phyloP scores from a whole-genome alignment of 2,113 vertebrate genomes.

The Sylvia atricapilla region DNA sequence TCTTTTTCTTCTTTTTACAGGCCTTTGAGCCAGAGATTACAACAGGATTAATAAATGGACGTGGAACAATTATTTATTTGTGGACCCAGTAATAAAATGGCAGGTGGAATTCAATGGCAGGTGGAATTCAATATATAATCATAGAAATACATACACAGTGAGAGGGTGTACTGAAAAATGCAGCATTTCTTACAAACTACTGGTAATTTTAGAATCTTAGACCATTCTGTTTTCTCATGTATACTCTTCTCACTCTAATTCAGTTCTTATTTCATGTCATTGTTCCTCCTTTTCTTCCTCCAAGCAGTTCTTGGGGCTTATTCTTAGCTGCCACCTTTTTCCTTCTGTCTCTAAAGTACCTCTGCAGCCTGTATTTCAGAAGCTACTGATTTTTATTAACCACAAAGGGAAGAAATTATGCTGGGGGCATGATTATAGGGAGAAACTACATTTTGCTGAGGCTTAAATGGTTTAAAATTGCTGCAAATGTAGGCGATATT shows the following conservation, averaged over 20 bases:
- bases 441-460: not conserved
- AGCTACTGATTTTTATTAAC: not conserved
- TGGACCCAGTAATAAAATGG: not conserved
- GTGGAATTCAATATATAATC: not conserved
- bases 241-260: not conserved
- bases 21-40: not conserved
- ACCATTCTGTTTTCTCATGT: not conserved
- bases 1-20: not conserved
- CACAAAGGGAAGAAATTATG: not conserved
- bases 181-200: not conserved
- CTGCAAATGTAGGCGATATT: not conserved
- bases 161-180: not conserved
- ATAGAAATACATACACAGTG: not conserved
- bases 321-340: not conserved
- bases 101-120: not conserved
- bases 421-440: not conserved
- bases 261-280: not conserved
- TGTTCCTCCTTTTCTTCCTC: not conserved
- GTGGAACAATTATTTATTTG: not conserved
- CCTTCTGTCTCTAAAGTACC: not conserved
- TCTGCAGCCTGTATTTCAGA: not conserved
- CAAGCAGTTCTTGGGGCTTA: not conserved
- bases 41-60: not conserved
- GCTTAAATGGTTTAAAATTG: not conserved
- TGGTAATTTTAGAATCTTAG: not conserved